Evolutionary conservation across 1,140 invertebrate genomes (phyloP), one percentile per base, ranked within the genome.

Genomic region (Drosophila bifasciata): DNA sequence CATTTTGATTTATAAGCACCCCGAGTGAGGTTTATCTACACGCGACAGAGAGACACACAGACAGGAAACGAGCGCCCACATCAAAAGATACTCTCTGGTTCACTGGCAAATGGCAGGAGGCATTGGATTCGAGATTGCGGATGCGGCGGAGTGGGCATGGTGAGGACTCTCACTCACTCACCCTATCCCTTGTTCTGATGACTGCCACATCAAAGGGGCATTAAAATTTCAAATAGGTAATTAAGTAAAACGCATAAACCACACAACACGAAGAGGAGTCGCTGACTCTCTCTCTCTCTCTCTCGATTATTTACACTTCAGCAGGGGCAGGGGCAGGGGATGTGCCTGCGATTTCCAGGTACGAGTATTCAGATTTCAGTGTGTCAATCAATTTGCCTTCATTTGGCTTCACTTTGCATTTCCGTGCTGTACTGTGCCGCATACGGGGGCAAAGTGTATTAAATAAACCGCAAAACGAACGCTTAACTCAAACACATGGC

Each of bases 221-320:
- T 86, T 88, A 72, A 88, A 88, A 76, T 63, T 79, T 76, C 66
- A 79, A 88, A 83, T 83, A 83, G 76, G 83, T 88, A 88, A 88
- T 88, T 88, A 88, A 88, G 83, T 88, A 88, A 88, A 88, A 88
- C 83, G 78, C 83, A 88, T 83, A 83, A 88, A 76, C 83, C 83
- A 55, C 83, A 88, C 77, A 70, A 41, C 69, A 56, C 66, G 55
- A 56, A 61, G 50, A 41, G 50, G 39, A 40, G n/a, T 32, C 39
- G 41, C 57, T 51, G 51, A 74, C 60, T 57, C 68, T n/a, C n/a
- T n/a, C n/a, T n/a, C n/a, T n/a, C n/a, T n/a, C n/a, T n/a, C n/a
- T n/a, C n/a, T n/a, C 64, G 67, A 81, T 86, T 86, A 86, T 83
- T 88, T 86, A 86, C 83, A 86, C 83, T 83, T 55, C 41, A 45